Conservation (phyloP, 1,140 invertebrate species). For the Palaemon carinicauda region DNA sequence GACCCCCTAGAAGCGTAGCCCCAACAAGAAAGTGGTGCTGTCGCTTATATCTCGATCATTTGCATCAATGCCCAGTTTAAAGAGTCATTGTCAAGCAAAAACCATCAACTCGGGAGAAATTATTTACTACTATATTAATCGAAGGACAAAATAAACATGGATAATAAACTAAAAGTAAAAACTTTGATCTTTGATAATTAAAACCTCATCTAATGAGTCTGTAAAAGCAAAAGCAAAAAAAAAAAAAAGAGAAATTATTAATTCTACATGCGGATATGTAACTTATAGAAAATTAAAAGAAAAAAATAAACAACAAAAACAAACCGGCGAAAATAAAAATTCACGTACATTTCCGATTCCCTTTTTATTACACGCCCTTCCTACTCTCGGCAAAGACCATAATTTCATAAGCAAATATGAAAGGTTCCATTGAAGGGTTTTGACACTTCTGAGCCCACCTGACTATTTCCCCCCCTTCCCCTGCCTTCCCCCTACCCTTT, state of each 20-base stretch:
- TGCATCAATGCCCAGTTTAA: not conserved
- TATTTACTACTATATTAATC: too few relatives aligned
- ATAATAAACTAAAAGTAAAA: too few relatives aligned
- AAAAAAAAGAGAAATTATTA: too few relatives aligned
- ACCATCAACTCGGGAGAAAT: too few relatives aligned
- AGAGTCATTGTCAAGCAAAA: too few relatives aligned
- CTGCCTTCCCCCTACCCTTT: not conserved
- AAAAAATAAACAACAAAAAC: not conserved
- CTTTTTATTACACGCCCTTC: not conserved
- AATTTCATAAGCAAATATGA: slow-evolving; percentile 31
- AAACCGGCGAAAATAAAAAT: too few relatives aligned
- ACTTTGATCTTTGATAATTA: too few relatives aligned
- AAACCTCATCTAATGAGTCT: too few relatives aligned
- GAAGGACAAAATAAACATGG: too few relatives aligned
- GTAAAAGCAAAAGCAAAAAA: not conserved
- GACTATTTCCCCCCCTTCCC: not conserved
- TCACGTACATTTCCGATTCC: not conserved
- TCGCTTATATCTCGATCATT: not conserved
- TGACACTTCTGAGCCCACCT: slow-evolving; percentile 15
- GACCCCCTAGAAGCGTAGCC: not conserved
- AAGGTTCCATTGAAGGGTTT: slow-evolving; percentile 5
- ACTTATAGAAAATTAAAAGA: not conserved
- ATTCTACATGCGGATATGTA: too few relatives aligned
- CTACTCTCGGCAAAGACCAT: not conserved
- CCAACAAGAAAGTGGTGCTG: not conserved